phyloP scores from a whole-genome alignment of 2,797 vertebrate species.

The Sciurus vulgaris region DNA sequence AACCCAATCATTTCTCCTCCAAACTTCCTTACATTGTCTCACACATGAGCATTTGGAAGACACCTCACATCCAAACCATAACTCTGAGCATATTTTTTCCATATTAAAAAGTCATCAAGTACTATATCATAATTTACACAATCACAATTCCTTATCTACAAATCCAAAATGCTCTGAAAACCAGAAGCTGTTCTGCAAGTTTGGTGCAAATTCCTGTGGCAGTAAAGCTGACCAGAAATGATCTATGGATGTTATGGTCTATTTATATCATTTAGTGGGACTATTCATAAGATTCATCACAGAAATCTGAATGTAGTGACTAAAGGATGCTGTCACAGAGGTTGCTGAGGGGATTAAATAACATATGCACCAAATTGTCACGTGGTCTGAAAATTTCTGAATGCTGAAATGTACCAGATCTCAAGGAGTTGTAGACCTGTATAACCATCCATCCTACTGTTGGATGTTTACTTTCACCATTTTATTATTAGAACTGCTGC shows the following conservation, averaged over 20 bases:
- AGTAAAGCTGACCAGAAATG: background rate
- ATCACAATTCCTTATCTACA: background rate
- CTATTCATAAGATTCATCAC: background rate
- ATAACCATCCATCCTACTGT: background rate
- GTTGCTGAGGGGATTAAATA: background rate
- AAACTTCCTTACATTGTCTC: too few relatives aligned
- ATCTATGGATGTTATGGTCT: background rate
- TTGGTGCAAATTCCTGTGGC: background rate
- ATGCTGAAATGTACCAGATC: background rate
- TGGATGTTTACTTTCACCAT: background rate
- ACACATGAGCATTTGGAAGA: too few relatives aligned
- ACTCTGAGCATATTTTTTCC: background rate
- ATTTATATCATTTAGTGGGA: background rate
- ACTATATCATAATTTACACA: background rate
- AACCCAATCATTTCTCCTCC: too few relatives aligned
- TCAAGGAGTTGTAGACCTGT: background rate
- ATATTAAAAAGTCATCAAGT: slow-evolving; percentile 10
- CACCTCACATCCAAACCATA: too few relatives aligned
- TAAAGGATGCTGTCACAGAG: background rate
- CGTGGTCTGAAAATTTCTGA: background rate
- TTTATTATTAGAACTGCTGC: background rate
- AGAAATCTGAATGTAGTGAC: background rate
- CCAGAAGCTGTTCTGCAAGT: slow-evolving; percentile 9
- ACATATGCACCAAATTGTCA: background rate
- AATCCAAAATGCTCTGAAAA: background rate